A percentile compares a stretch with the other conserved stretches of the same genome.
These are phyloP conservation scores for Tolypeutes matacus DNA, from an alignment of 2,797 vertebrate species.

Conservation along the genomic window DNA sequence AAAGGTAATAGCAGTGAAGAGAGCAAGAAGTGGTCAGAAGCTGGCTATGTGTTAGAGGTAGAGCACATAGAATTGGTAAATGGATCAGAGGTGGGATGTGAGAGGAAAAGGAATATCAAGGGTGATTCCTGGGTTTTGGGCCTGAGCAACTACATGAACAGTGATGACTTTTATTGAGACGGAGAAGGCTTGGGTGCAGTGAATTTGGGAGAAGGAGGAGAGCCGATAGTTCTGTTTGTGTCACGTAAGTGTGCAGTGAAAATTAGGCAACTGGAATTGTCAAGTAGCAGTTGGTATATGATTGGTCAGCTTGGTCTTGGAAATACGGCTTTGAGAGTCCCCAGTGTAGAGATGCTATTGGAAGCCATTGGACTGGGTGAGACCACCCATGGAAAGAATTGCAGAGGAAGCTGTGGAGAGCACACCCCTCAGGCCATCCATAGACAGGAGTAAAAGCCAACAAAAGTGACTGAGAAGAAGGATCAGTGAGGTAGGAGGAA, in stretches of 20 bases:
- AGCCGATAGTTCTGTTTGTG: neutral
- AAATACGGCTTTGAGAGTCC: neutral
- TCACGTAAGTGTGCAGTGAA: neutral
- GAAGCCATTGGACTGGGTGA: neutral
- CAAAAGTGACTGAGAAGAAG: neutral
- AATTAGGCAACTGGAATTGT: neutral
- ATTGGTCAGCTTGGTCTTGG: neutral
- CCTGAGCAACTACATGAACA: neutral
- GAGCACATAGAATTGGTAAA: neutral
- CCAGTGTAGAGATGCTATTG: neutral
- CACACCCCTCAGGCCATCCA: neutral
- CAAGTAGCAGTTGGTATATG: neutral
- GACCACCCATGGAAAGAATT: neutral
- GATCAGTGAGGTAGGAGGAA: neutral
- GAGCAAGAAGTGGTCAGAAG: neutral
- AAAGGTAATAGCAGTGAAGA: neutral
- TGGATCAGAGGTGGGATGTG: neutral
- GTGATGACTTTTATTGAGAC: neutral
- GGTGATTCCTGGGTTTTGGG: neutral
- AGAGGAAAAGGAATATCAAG: neutral
- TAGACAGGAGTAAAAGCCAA: neutral
- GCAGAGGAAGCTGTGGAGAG: neutral
- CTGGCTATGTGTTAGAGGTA: neutral
- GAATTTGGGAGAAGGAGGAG: neutral
- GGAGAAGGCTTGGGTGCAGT: neutral